Evolutionary conservation across 1,140 invertebrate genomes (phyloP).

Genomic region (Heterodera schachtii): DNA sequence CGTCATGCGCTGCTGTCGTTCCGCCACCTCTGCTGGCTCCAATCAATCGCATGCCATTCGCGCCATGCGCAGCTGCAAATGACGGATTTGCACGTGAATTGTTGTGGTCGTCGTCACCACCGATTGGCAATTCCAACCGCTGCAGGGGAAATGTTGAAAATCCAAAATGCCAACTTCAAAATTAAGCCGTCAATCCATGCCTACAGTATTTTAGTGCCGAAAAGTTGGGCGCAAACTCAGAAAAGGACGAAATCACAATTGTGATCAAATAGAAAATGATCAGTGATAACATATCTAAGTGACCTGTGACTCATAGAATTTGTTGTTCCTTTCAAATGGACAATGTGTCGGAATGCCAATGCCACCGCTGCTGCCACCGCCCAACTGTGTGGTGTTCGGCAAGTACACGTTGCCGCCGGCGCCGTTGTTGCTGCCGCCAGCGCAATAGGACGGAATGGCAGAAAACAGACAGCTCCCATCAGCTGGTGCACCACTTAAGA

Average conservation of each 20-base stretch:
- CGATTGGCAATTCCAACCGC: constrained; percentile 62
- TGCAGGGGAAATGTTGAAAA: constrained; percentile 27
- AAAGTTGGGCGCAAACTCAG: too few relatives aligned
- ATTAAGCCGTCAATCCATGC: too few relatives aligned
- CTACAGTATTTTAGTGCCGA: too few relatives aligned
- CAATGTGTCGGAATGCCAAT: not conserved
- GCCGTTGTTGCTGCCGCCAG: not conserved
- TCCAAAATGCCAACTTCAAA: too few relatives aligned
- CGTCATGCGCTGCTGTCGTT: constrained; percentile 19
- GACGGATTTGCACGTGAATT: constrained; percentile 33
- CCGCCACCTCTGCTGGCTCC: constrained; percentile 13
- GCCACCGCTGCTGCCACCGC: not conserved
- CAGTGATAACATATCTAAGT: not conserved
- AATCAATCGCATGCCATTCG: constrained; percentile 29
- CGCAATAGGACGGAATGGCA: not conserved
- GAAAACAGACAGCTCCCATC: not conserved
- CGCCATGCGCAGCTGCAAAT: constrained; percentile 26
- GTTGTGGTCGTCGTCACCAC: constrained; percentile 59
- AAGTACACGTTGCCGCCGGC: constrained; percentile 2
- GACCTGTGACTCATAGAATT: constrained; percentile 60
- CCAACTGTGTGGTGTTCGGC: not conserved
- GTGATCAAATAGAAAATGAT: too few relatives aligned
- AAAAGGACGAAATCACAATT: too few relatives aligned
- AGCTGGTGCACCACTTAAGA: not conserved
- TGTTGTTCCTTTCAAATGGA: constrained; percentile 41